phyloP scores from a whole-genome alignment of 2,888 invertebrate genomes.

The Phorcus lineatus region DNA sequence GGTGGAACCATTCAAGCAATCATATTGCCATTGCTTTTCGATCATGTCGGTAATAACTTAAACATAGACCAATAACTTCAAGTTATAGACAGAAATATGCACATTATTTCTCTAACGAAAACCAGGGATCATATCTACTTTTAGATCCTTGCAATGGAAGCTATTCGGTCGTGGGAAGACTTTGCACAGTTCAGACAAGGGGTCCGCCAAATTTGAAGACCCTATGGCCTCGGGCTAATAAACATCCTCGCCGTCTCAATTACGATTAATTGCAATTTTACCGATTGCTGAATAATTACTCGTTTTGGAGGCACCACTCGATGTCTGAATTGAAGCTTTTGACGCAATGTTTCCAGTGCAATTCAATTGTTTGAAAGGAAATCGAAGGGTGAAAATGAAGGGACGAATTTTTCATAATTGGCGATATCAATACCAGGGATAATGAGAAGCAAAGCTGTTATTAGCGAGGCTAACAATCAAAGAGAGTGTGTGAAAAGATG shows the following conservation, averaged over 20 bases:
- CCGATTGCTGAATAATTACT: constrained; percentile 9
- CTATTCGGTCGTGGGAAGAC: too few species aligned
- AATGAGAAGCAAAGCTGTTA: constrained; percentile 12
- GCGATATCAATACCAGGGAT: constrained; percentile 27
- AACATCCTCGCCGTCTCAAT: not conserved
- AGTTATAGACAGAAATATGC: too few species aligned
- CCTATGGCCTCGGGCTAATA: not conserved
- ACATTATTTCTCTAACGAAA: too few species aligned
- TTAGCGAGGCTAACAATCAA: not conserved
- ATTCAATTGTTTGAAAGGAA: constrained; percentile 24
- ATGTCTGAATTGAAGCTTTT: not conserved
- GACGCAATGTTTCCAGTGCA: not conserved
- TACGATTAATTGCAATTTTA: constrained; percentile 5
- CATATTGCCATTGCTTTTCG: too few species aligned
- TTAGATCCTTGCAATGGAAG: too few species aligned
- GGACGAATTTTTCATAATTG: constrained; percentile 34
- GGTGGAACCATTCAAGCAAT: too few species aligned
- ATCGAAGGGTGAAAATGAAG: not conserved
- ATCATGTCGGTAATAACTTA: too few species aligned
- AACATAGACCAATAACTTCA: too few species aligned
- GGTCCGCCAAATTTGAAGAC: not conserved
- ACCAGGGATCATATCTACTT: too few species aligned
- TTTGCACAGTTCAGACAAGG: not conserved
- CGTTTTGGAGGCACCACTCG: not conserved
- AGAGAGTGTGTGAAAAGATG: not conserved